Conservation (phyloP, 2,888 invertebrate species). For the Drosophila mulleri region DNA sequence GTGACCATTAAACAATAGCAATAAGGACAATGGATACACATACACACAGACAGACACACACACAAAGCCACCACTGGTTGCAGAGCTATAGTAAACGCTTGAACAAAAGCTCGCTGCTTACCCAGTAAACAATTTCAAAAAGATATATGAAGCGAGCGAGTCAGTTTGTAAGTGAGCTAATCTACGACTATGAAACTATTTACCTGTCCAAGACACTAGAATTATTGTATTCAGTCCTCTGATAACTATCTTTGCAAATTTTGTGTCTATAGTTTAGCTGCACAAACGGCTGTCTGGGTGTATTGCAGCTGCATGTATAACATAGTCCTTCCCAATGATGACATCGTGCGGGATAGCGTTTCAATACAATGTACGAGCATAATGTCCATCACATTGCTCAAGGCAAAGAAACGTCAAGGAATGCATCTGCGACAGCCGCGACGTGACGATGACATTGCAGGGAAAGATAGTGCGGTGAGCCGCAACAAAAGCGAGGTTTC, state of each 20-base stretch:
- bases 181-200: background rate
- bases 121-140: conserved; percentile 49
- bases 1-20: conserved; percentile 80
- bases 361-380: conserved; percentile 70
- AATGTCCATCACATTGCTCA: conserved; percentile 50
- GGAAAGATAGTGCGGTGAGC: conserved; percentile 55
- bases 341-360: conserved; percentile 55
- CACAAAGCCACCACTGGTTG: conserved; percentile 34
- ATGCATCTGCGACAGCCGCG: conserved; percentile 53
- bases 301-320: conserved; percentile 32
- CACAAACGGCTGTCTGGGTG: conserved; percentile 31
- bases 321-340: conserved; percentile 34
- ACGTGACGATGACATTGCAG: conserved; percentile 27
- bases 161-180: conserved; percentile 1
- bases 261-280: background rate
- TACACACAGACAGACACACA: background rate
- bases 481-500: conserved; percentile 65
- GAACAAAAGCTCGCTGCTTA: conserved; percentile 20
- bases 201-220: background rate
- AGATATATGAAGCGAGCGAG: conserved; percentile 1
- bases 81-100: conserved; percentile 40
- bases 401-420: conserved; percentile 58
- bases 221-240: background rate
- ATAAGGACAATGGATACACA: conserved; percentile 67
- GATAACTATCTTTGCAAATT: background rate